Percentiles rank a stretch among this genome's conserved stretches.
Conservation (phyloP, 2,888 invertebrate species). For the Nyleta sp. region DNA sequence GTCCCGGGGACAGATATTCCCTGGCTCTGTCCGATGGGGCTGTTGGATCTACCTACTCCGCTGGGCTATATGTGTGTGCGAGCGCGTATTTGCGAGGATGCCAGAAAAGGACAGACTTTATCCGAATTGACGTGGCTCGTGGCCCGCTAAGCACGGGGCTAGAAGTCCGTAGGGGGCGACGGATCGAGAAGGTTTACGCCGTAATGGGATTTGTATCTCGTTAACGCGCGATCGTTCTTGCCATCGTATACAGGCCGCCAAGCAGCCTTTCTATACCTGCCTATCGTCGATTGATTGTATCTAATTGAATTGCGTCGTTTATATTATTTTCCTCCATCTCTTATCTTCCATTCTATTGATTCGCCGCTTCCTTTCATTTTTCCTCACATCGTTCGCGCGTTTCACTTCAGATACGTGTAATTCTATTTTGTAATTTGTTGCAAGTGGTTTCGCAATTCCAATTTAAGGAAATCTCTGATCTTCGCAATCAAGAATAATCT, state of each 20-base stretch:
- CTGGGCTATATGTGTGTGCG: conserved; percentile 41
- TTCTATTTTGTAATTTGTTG: conserved; percentile 8
- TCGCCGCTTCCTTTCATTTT: conserved; percentile 29
- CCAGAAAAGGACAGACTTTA: conserved; percentile 72
- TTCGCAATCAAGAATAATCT: no score
- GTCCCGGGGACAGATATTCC: conserved; percentile 82
- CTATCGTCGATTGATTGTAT: conserved; percentile 66
- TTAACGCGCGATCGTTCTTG: conserved; percentile 82
- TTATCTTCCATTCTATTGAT: conserved; percentile 52
- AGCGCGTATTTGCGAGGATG: conserved; percentile 41
- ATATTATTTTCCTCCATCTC: conserved; percentile 51
- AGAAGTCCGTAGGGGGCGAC: conserved; percentile 80
- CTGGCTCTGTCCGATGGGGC: conserved; percentile 76
- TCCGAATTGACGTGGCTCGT: conserved; percentile 81
- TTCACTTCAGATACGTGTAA: conserved; percentile 21
- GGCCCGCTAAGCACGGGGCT: conserved; percentile 75
- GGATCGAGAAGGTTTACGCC: conserved; percentile 81
- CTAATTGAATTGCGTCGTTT: conserved; percentile 62
- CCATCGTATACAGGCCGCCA: conserved; percentile 66
- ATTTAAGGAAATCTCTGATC: no score
- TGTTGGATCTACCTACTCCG: conserved; percentile 58
- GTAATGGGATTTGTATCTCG: conserved; percentile 83
- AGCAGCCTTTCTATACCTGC: conserved; percentile 64
- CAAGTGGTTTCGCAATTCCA: not conserved
- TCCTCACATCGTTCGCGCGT: conserved; percentile 8